phyloP scores from a whole-genome alignment of 2,888 invertebrate species.

The Steinernema hermaphroditum region DNA sequence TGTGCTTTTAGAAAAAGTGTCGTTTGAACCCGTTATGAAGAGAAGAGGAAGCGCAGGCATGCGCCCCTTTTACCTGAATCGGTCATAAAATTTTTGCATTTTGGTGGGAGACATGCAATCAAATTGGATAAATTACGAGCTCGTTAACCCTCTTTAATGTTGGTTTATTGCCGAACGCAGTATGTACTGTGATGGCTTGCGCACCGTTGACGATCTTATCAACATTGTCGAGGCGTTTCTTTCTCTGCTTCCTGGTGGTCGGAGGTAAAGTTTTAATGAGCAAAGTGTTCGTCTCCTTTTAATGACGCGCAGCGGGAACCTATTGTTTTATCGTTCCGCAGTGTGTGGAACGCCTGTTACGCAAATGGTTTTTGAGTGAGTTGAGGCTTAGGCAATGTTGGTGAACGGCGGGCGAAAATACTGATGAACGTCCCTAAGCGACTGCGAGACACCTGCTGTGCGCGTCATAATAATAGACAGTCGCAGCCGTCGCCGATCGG shows the following conservation, averaged over 20 bases:
- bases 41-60: not conserved
- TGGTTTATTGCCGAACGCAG: conserved; percentile 30
- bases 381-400: not conserved
- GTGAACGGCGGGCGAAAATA: not conserved
- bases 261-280: conserved; percentile 22
- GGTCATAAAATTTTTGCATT: conserved; percentile 28
- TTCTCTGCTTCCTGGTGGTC: not conserved
- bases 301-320: not conserved
- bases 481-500: conserved; percentile 14
- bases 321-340: not conserved
- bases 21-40: not conserved
- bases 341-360: conserved; percentile 20
- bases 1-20: not conserved
- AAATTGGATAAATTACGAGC: conserved; percentile 29
- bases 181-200: conserved; percentile 22
- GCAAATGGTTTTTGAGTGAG: conserved; percentile 21
- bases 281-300: conserved; percentile 10
- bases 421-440: conserved; percentile 11
- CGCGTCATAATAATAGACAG: conserved; percentile 18
- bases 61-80: conserved; percentile 8
- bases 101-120: conserved; percentile 31
- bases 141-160: conserved; percentile 30
- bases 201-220: conserved; percentile 15
- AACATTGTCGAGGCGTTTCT: not conserved
- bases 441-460: conserved; percentile 30